phyloP scores from a whole-genome alignment of 2,888 invertebrate genomes.

The Macrophya annulata region DNA sequence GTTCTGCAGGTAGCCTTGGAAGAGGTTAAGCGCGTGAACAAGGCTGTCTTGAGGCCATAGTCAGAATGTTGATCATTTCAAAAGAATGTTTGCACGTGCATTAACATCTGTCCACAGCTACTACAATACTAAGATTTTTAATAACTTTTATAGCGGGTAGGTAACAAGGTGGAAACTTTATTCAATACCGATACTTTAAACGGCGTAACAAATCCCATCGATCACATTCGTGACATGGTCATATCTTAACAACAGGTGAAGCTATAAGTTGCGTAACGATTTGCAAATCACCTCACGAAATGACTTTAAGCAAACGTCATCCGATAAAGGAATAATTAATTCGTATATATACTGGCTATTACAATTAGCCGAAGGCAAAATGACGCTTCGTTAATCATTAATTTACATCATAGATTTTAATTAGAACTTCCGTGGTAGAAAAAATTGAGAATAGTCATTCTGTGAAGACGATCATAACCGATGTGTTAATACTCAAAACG shows the following conservation, averaged over 20 bases:
- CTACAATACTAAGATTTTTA: slow-evolving; percentile 10
- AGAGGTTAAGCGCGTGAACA: slow-evolving; percentile 48
- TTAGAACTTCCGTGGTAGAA: slow-evolving; percentile 33
- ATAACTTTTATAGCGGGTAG: slow-evolving; percentile 11
- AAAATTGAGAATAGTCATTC: slow-evolving; percentile 1
- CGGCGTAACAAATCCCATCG: background rate
- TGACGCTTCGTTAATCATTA: slow-evolving; percentile 13
- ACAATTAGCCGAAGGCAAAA: background rate
- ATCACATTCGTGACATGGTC: slow-evolving; percentile 19
- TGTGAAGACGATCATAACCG: background rate
- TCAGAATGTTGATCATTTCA: slow-evolving; percentile 29
- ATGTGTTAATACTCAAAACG: background rate
- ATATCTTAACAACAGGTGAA: background rate
- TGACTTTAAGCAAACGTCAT: background rate
- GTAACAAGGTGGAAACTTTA: background rate
- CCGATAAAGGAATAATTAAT: slow-evolving; percentile 29
- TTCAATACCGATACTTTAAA: background rate
- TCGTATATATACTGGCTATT: background rate
- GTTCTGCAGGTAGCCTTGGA: slow-evolving; percentile 32
- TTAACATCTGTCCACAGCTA: slow-evolving; percentile 30
- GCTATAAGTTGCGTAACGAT: slow-evolving; percentile 8
- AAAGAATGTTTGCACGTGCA: slow-evolving; percentile 38
- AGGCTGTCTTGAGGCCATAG: slow-evolving; percentile 48
- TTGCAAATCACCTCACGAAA: slow-evolving; percentile 24
- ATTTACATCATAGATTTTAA: slow-evolving; percentile 34